phyloP scores from a whole-genome alignment of 2,888 invertebrate genomes.

The Zygothrica quintamaculata region DNA sequence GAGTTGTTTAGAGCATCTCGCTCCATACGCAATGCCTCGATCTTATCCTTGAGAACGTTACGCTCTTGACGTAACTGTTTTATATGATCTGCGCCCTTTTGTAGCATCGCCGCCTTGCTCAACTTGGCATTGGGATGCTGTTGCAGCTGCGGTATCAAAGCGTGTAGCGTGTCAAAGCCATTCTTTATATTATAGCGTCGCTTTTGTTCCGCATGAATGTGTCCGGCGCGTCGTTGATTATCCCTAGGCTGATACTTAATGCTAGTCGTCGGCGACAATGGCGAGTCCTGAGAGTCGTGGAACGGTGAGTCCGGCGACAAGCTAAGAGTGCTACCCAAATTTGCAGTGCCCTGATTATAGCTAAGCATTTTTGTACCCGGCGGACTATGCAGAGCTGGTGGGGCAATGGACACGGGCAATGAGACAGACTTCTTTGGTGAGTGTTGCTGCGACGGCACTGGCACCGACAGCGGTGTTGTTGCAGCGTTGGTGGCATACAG shows the following conservation, averaged over 20 bases:
- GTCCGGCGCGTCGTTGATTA: conserved; percentile 92
- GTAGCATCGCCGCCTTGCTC: conserved; percentile 98
- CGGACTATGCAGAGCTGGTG: conserved; percentile 79
- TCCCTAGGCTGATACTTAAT: conserved; percentile 85
- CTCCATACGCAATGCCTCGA: conserved; percentile 93
- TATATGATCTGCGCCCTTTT: conserved; percentile 98
- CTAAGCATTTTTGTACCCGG: conserved; percentile 75
- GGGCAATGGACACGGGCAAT: conserved; percentile 77
- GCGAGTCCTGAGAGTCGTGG: conserved; percentile 84
- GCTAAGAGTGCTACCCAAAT: conserved; percentile 64
- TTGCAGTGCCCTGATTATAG: conserved; percentile 66
- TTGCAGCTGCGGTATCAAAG: conserved; percentile 95
- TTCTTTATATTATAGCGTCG: conserved; percentile 97
- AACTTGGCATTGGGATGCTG: conserved; percentile 96
- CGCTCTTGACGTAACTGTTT: conserved; percentile 94
- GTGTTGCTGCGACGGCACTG: conserved; percentile 60
- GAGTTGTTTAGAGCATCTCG: conserved; percentile 95
- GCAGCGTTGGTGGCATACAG: conserved; percentile 39
- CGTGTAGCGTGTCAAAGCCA: conserved; percentile 97
- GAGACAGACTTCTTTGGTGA: conserved; percentile 84
- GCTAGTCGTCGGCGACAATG: conserved; percentile 87
- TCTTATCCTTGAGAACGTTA: conserved; percentile 94
- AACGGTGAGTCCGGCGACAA: conserved; percentile 83
- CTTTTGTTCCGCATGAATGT: conserved; percentile 98
- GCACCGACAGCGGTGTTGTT: conserved; percentile 57